A percentile compares a stretch with the other conserved stretches of the same genome.
Conservation (phyloP, 2,797 vertebrate genomes). For the Lepus oiostolus region DNA sequence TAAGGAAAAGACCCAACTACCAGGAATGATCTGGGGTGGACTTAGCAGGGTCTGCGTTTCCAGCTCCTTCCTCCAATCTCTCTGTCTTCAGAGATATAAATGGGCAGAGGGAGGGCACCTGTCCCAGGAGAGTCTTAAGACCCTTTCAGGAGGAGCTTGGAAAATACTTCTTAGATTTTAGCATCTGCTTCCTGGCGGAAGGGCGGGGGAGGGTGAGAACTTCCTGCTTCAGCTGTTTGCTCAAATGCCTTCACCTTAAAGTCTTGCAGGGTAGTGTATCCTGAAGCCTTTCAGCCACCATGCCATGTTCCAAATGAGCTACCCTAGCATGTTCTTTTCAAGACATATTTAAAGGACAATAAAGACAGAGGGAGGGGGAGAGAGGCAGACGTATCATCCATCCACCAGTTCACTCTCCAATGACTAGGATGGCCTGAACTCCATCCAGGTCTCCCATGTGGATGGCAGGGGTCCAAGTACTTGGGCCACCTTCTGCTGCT, state of each 20-base stretch:
- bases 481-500: too few relatives aligned
- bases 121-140: not conserved
- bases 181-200: not conserved
- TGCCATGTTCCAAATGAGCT: conserved; percentile 3
- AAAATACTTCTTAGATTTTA: not conserved
- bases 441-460: too few relatives aligned
- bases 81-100: not conserved
- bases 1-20: not conserved
- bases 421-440: too few relatives aligned
- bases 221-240: not conserved
- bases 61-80: not conserved
- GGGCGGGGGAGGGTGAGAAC: not conserved
- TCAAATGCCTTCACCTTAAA: not conserved
- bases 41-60: not conserved
- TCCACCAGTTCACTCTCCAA: too few relatives aligned
- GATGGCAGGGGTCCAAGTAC: too few relatives aligned
- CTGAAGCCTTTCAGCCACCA: not conserved
- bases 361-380: too few relatives aligned
- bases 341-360: too few relatives aligned
- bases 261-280: not conserved
- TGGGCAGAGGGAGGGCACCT: not conserved
- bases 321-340: too few relatives aligned
- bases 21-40: not conserved
- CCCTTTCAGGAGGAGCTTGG: not conserved
- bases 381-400: too few relatives aligned